Conservation (phyloP, 2,797 vertebrate species). For the Dallia pectoralis region DNA sequence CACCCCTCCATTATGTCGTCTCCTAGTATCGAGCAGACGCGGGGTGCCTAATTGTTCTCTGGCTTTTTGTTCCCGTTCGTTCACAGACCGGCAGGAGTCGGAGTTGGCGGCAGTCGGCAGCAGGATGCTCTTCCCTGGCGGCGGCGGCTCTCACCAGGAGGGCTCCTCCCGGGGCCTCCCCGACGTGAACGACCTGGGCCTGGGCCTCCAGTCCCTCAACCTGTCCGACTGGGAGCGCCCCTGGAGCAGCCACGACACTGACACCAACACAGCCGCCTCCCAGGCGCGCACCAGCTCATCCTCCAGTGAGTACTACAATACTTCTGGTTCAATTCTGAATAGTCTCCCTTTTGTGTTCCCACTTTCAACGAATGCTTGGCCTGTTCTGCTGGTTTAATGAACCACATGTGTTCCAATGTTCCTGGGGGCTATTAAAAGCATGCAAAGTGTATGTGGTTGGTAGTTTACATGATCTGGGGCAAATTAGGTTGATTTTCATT, state of each 20-base stretch:
- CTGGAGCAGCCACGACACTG: slow-evolving; percentile 93
- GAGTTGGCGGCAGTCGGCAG: slow-evolving; percentile 84
- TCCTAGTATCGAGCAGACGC: slow-evolving; percentile 18
- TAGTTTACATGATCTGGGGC: not conserved
- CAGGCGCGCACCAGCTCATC: slow-evolving; percentile 84
- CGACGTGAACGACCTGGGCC: slow-evolving; percentile 90
- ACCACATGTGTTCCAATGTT: not conserved
- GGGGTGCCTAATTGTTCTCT: slow-evolving; percentile 12
- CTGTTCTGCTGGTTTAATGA: not conserved
- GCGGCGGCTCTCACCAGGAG: slow-evolving; percentile 78
- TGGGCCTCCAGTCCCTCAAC: slow-evolving; percentile 95
- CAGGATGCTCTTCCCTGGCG: slow-evolving; percentile 96
- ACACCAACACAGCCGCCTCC: slow-evolving; percentile 63
- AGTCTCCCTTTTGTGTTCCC: too few relatives aligned
- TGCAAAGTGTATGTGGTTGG: not conserved
- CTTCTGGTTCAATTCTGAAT: not conserved
- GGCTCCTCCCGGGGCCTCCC: slow-evolving; percentile 84
- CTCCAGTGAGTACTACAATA: slow-evolving; percentile 82
- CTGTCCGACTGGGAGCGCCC: slow-evolving; percentile 94
- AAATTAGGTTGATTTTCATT: not conserved
- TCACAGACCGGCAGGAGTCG: slow-evolving; percentile 83
- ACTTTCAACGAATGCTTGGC: not conserved
- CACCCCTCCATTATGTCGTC: not conserved
- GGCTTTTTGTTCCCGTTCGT: slow-evolving; percentile 45
- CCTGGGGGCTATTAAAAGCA: not conserved